These are phyloP conservation scores for Henicopernis longicauda DNA, from an alignment of 2,113 vertebrate species.

Conservation along the genomic window DNA sequence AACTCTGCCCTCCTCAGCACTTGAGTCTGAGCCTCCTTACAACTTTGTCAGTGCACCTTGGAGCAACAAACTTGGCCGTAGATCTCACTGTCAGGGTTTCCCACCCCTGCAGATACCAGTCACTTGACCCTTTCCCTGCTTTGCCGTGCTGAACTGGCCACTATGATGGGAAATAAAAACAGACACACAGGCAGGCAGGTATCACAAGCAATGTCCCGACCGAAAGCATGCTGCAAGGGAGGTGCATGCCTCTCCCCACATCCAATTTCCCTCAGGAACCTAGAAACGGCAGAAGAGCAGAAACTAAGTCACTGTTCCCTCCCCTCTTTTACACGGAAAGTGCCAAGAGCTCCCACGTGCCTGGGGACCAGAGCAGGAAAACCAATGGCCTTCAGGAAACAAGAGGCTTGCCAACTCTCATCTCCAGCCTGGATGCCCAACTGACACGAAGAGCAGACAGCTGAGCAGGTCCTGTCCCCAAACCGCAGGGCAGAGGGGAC, in stretches of 20 bases:
- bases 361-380: background rate
- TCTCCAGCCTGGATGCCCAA: background rate
- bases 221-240: background rate
- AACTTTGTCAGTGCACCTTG: background rate
- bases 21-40: background rate
- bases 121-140: background rate
- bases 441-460: background rate
- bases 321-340: background rate
- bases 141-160: background rate
- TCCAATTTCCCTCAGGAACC: background rate
- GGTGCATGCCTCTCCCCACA: background rate
- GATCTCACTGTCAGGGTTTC: background rate
- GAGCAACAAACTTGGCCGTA: background rate
- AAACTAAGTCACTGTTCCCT: background rate
- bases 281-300: background rate
- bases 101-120: background rate
- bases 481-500: background rate
- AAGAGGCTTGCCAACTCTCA: background rate
- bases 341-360: background rate
- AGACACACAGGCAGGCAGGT: conserved; percentile 12
- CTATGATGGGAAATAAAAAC: conserved; percentile 22
- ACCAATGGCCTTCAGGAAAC: background rate
- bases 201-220: background rate
- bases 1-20: background rate
- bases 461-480: background rate